These are phyloP conservation scores for Anoura caudifer DNA, from an alignment of 2,113 vertebrate genomes.

Conservation along the genomic window DNA sequence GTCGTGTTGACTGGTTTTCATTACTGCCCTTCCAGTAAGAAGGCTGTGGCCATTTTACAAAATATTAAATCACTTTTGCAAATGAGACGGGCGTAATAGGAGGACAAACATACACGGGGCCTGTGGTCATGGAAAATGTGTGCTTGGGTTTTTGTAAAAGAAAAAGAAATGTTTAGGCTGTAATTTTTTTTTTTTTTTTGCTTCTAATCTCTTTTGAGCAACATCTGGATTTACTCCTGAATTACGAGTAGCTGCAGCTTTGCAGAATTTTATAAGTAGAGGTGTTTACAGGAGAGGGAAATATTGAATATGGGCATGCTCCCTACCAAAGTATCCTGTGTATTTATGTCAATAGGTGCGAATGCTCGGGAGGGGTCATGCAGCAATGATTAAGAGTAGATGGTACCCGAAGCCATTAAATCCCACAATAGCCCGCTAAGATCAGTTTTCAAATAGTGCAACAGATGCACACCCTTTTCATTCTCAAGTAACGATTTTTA, in stretches of 20 bases:
- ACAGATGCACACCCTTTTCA: not conserved
- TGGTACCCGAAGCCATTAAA: not conserved
- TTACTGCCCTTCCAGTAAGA: constrained; percentile 55
- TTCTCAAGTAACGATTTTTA: not conserved
- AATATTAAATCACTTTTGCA: constrained; percentile 58
- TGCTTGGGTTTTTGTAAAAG: constrained; percentile 21
- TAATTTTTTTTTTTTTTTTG: not conserved
- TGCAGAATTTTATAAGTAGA: constrained; percentile 68
- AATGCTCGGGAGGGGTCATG: not conserved
- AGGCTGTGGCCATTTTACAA: constrained; percentile 51
- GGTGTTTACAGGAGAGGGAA: constrained; percentile 73
- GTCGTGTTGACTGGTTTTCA: constrained; percentile 55
- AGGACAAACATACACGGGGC: not conserved
- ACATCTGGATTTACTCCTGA: constrained; percentile 71
- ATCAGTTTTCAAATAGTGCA: not conserved
- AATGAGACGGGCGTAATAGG: constrained; percentile 40
- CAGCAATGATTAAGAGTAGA: not conserved
- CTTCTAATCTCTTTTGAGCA: constrained; percentile 34
- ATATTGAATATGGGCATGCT: constrained; percentile 23
- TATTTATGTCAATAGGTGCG: not conserved
- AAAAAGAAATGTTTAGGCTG: not conserved
- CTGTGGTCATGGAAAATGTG: constrained; percentile 35
- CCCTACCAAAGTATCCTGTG: not conserved
- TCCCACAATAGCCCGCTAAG: not conserved
- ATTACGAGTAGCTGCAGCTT: constrained; percentile 63